Evolutionary conservation across 1,140 invertebrate genomes (phyloP), one percentile per base, ranked within the genome.

Genomic region (Melipona quadrifasciata): DNA sequence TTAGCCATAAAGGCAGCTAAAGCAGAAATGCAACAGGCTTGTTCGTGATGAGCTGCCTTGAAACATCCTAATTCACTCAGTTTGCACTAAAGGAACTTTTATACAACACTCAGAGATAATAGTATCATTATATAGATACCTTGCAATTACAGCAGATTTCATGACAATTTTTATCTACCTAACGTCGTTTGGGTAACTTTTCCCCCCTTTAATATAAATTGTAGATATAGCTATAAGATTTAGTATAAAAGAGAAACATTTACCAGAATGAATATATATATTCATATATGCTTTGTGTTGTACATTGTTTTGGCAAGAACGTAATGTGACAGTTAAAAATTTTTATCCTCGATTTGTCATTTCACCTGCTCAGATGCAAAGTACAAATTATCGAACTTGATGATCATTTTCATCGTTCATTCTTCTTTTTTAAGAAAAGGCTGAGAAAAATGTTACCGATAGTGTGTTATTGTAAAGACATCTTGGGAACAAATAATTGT

Each of bases 1-100:
- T 82, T 94, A 96, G 96, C 96, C 86, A 94, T 96, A 86, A 96
- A 96, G 93, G 96, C 96, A 90, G 96, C 96, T 31, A 97, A 97
- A 89, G 95, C 95, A 82, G 95, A 95, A 91, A 96, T 96, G 91
- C 94, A 95, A 85, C 94, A 95, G 80, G 96, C 96, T 10, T 96
- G 96, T 92, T 96, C 96, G 95, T 96, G 96, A 96, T 96, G 93
- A 90, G 91, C 74, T 83, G 64, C 47, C n/a, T 58, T 87, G 57
- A 86, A 75, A n/a, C 31, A 75, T 68, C 19, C 47, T 73, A 61
- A 58, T 57, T 86, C 67, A 76, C 64, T 85, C 70, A 55, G 88
- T 53, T 71, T 90, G 81, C 81, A 82, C 47, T 88, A 88, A 90
- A 80, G n/a, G n/a, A 51, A 88, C 51, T 88, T 77, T 81, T 80